Conservation (phyloP, 2,888 invertebrate genomes). For the Argyra leucocephala region DNA sequence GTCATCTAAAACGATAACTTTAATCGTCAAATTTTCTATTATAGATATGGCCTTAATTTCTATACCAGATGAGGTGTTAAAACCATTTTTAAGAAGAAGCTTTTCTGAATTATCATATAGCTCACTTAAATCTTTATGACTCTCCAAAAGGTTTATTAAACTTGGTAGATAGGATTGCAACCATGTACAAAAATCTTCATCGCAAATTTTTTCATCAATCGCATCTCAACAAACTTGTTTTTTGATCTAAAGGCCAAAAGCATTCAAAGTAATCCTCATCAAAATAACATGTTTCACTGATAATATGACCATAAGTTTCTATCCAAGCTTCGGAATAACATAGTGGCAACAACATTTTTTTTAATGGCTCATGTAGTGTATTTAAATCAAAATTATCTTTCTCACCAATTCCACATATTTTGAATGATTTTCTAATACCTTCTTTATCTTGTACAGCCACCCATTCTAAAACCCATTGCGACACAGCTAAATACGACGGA, state of each 20-base stretch:
- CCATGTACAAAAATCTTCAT: constrained; percentile 9
- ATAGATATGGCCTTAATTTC: constrained; percentile 7
- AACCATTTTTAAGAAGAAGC: constrained; percentile 8
- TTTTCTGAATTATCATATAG: constrained; percentile 7
- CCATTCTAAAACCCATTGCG: constrained; percentile 11
- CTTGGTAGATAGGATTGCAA: constrained; percentile 9
- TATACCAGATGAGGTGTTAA: constrained; percentile 9
- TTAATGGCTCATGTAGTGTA: not conserved
- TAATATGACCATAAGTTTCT: constrained; percentile 7
- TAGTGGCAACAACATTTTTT: not conserved
- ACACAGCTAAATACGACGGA: constrained; percentile 5
- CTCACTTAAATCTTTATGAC: constrained; percentile 5
- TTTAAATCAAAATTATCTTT: constrained; percentile 10
- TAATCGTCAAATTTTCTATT: constrained; percentile 9
- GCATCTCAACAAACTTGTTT: constrained; percentile 9
- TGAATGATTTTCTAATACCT: constrained; percentile 8
- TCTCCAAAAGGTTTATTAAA: constrained; percentile 9
- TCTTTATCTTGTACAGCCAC: constrained; percentile 11
- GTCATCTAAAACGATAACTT: constrained; percentile 9
- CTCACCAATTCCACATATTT: constrained; percentile 11
- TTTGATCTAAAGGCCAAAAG: constrained; percentile 7
- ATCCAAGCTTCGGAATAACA: constrained; percentile 4
- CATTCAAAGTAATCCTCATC: constrained; percentile 6
- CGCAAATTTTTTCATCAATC: not conserved
- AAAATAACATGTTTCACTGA: constrained; percentile 7